Base-by-base conservation (phyloP, 2,888 invertebrate species). In the Trichacis sp. region DNA sequence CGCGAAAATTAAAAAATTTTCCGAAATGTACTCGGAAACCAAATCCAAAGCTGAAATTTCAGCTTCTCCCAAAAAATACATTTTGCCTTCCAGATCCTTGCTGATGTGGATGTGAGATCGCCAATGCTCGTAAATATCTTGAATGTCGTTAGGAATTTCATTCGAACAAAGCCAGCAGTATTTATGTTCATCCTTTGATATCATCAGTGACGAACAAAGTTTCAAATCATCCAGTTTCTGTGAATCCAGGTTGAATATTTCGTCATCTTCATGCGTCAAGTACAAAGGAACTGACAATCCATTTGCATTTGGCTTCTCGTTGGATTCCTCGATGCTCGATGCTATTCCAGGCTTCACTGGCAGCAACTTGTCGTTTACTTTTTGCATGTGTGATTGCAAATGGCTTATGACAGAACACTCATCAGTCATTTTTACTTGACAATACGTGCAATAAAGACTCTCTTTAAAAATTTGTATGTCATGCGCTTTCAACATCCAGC, bases 111-210 rank as follows among this genome's bases (percentile, higher is more conserved):
- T 20, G 11, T 19, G 12, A 0, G 58, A 61, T 1, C 64, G 14
- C 68, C 64, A 64, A 15, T 68, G 68, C 9, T 64, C 68, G 24
- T 58, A 68, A 18, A 64, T 38, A 5, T 43, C 14, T 36, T 61
- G 58, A 8, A 68, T 24, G 17, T 57, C 20, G 11, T 53, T 30
- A 3, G 29, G 12, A 40, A 18, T 8, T 3, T 19, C 19, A 11
- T 38, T 29, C 40, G 48, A 33, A 29, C 67, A 67, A 1, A 59
- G n/a, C 24, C 62, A 15, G 12, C 67, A 67, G 20, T 46, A 62
- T 8, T 12, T 43, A 4, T 3, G 2, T 11, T 48, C 56, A 6
- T n/a, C n/a, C n/a, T n/a, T n/a, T n/a, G n/a, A n/a, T n/a, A 42
- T 12, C 5, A 49, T 48, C 17, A 57, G 29, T 2, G 30, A 12